These are phyloP conservation scores for Zosterops lateralis DNA, from an alignment of 2,113 vertebrate species.

Conservation along the genomic window DNA sequence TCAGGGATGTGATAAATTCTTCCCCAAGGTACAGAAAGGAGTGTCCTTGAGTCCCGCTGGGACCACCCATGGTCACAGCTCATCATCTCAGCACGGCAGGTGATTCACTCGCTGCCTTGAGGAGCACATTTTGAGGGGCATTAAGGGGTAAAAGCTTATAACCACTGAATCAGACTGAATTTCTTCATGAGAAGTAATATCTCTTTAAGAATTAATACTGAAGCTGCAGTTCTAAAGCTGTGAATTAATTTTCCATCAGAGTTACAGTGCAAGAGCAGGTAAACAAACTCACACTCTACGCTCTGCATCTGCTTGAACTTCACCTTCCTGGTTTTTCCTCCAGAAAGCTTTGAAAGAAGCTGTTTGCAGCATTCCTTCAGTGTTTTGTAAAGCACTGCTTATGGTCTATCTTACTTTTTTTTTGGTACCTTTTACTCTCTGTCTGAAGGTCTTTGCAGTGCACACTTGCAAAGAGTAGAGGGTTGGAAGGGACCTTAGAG, in stretches of 20 bases:
- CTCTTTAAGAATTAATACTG: background rate
- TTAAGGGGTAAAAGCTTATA: background rate
- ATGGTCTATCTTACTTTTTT: rapidly evolving
- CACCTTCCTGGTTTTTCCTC: background rate
- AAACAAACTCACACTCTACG: rapidly evolving
- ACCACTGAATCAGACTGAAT: background rate
- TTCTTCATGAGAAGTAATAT: background rate
- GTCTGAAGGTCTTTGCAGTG: background rate
- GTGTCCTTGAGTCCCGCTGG: background rate
- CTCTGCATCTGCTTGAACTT: background rate
- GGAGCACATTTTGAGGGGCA: background rate
- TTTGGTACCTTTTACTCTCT: background rate
- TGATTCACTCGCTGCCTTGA: background rate
- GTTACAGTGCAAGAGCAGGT: background rate
- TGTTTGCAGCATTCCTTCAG: background rate
- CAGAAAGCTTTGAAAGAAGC: background rate
- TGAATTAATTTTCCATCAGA: background rate
- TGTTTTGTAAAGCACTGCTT: background rate
- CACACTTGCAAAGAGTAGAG: too few species aligned
- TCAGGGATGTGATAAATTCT: background rate
- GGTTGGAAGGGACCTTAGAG: background rate
- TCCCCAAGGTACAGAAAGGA: background rate
- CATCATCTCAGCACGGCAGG: background rate
- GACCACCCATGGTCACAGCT: background rate
- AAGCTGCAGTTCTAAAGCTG: background rate